phyloP scores from a whole-genome alignment of 2,797 vertebrate genomes.

The Spinus pinus region DNA sequence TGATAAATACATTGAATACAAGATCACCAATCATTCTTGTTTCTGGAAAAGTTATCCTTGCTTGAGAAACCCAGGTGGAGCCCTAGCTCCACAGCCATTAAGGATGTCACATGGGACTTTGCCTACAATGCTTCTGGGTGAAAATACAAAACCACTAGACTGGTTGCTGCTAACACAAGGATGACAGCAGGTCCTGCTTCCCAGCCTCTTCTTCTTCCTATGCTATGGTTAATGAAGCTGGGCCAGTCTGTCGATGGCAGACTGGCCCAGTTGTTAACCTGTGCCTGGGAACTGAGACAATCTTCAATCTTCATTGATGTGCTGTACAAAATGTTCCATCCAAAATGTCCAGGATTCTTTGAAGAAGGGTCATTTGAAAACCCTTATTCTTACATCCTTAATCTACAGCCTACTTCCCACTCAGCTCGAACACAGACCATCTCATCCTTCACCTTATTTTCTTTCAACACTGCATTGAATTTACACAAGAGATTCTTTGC shows the following conservation, averaged over 20 bases:
- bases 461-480: background rate
- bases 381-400: background rate
- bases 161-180: background rate
- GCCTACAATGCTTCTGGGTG: background rate
- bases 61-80: background rate
- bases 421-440: background rate
- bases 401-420: background rate
- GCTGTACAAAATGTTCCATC: background rate
- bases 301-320: background rate
- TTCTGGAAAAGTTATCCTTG: background rate
- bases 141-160: background rate
- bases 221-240: background rate
- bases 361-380: background rate
- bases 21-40: background rate
- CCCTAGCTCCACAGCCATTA: background rate
- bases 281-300: background rate
- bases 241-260: background rate
- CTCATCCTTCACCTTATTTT: background rate
- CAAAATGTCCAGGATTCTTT: background rate
- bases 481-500: background rate
- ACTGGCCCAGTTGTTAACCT: background rate
- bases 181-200: background rate
- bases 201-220: background rate
- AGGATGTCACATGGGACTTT: background rate
- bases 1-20: background rate